phyloP scores from a whole-genome alignment of 2,888 invertebrate genomes.

The Orthosia incerta region DNA sequence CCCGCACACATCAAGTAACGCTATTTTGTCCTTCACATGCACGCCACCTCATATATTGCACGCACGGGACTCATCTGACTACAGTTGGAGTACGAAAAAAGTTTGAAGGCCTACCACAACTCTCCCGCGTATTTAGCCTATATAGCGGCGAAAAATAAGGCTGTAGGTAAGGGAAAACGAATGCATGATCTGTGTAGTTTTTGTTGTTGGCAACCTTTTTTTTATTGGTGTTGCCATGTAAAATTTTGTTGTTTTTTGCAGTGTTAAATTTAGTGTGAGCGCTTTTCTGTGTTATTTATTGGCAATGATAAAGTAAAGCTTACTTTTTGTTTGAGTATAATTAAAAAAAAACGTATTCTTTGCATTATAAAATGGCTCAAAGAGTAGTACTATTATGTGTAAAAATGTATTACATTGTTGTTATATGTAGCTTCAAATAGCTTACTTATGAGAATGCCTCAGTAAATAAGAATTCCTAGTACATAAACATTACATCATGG shows the following conservation, averaged over 20 bases:
- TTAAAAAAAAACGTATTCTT: background rate
- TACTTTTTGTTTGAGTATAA: background rate
- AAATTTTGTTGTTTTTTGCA: background rate
- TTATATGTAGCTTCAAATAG: constrained; percentile 5
- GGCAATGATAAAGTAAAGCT: constrained; percentile 2
- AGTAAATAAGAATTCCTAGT: background rate
- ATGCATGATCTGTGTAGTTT: constrained; percentile 46
- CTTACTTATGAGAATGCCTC: background rate
- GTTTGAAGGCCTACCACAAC: constrained; percentile 98
- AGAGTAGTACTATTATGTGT: background rate
- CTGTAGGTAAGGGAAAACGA: constrained; percentile 92
- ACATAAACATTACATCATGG: constrained; percentile 15
- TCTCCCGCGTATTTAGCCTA: constrained; percentile 98
- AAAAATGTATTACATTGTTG: background rate
- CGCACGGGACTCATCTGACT: constrained; percentile 70
- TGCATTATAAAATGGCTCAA: background rate
- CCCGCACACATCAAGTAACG: constrained; percentile 78
- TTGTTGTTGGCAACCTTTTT: constrained; percentile 22
- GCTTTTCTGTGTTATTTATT: constrained; percentile 21
- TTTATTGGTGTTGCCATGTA: constrained; percentile 10
- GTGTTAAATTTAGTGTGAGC: background rate
- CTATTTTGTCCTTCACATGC: constrained; percentile 86
- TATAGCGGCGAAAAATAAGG: constrained; percentile 97
- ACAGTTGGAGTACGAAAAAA: constrained; percentile 97
- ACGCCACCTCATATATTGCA: constrained; percentile 82